Percentiles rank a stretch among this genome's conserved stretches.
These are phyloP conservation scores for Synanthedon formicaeformis DNA, from an alignment of 2,888 invertebrate species.

Conservation along the genomic window DNA sequence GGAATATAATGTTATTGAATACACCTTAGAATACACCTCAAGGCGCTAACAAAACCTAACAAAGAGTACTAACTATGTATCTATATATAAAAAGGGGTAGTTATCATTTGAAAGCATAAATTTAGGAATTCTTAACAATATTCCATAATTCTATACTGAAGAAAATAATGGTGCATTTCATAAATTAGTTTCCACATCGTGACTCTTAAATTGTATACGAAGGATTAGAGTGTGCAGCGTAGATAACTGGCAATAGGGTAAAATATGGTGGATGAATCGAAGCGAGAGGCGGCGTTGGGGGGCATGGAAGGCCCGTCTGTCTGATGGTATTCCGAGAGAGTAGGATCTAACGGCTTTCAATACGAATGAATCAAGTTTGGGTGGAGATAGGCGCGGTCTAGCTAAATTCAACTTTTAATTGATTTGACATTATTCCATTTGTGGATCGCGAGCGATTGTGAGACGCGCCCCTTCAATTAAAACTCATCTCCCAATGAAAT, in stretches of 20 bases:
- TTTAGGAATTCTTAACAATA: too few species aligned
- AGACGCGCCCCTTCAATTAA: constrained; percentile 56
- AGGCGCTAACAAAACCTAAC: too few species aligned
- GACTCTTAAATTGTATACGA: not conserved
- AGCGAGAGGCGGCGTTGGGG: constrained; percentile 7
- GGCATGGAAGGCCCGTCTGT: constrained; percentile 5
- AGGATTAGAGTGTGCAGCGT: constrained; percentile 21
- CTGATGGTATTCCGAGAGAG: not conserved
- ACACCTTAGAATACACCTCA: too few species aligned
- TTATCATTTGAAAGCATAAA: too few species aligned
- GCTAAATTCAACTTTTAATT: constrained; percentile 63
- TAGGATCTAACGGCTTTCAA: constrained; percentile 15
- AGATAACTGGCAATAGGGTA: constrained; percentile 36
- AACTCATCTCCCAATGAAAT: constrained; percentile 57
- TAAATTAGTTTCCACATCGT: not conserved
- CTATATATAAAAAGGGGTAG: too few species aligned
- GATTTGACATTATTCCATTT: constrained; percentile 66
- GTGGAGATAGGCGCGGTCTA: constrained; percentile 42
- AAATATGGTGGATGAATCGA: not conserved
- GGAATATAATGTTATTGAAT: too few species aligned
- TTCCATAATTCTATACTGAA: too few species aligned
- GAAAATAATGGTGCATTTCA: not conserved
- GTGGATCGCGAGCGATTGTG: constrained; percentile 47
- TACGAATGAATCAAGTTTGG: constrained; percentile 59
- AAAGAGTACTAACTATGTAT: too few species aligned